Evolutionary conservation across 2,113 vertebrate genomes (phyloP).

Genomic region (Albula glossodonta): DNA sequence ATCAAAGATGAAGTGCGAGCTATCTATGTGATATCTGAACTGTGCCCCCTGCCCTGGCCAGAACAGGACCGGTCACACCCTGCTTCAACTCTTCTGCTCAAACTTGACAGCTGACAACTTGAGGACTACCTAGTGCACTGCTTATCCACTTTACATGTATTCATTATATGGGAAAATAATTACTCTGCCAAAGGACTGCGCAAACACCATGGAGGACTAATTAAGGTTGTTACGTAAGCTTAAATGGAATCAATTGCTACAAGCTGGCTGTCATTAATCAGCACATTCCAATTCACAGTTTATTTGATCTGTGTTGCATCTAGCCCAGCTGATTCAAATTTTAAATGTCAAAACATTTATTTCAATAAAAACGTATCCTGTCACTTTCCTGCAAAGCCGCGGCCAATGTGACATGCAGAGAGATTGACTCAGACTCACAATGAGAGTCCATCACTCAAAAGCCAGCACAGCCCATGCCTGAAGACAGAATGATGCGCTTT

Average conservation of each 20-base stretch:
- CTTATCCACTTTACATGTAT: not conserved
- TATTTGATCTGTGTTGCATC: not conserved
- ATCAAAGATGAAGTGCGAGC: not conserved
- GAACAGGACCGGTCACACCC: not conserved
- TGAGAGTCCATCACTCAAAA: not conserved
- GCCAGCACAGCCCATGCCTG: not conserved
- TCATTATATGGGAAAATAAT: not conserved
- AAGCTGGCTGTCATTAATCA: not conserved
- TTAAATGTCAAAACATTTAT: too few species aligned
- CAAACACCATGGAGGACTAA: not conserved
- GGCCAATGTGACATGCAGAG: not conserved
- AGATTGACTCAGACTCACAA: not conserved
- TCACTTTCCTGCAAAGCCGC: not conserved
- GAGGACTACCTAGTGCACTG: not conserved
- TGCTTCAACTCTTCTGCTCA: not conserved
- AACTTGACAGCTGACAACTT: not conserved
- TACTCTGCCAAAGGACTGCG: not conserved
- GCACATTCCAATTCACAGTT: not conserved
- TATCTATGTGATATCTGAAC: not conserved
- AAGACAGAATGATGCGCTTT: not conserved
- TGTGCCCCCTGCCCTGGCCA: not conserved
- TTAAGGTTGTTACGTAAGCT: not conserved
- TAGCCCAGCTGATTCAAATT: too few species aligned
- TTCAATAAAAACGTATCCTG: not conserved
- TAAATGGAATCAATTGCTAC: not conserved